These are phyloP conservation scores for Orycteropus afer DNA, from an alignment of 2,113 vertebrate genomes.

Conservation along the genomic window DNA sequence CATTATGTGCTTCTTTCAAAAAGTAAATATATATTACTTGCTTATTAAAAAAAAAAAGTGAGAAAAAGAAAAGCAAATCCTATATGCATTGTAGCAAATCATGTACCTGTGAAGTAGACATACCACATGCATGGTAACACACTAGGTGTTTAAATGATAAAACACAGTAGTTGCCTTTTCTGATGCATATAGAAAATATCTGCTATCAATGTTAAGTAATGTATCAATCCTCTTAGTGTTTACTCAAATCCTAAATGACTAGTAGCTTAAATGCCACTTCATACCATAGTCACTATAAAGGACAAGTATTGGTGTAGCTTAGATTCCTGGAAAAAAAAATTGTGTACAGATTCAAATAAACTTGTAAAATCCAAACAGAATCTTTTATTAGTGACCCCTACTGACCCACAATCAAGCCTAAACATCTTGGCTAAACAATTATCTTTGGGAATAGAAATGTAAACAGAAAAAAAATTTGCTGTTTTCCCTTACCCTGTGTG, in stretches of 20 bases:
- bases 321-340: not conserved
- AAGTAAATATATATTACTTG: not conserved
- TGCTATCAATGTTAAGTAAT: not conserved
- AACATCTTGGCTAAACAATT: constrained; percentile 78
- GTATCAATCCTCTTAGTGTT: not conserved
- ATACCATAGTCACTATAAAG: not conserved
- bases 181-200: not conserved
- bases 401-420: constrained; percentile 73
- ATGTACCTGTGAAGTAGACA: not conserved
- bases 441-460: constrained; percentile 75
- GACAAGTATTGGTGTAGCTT: constrained; percentile 17
- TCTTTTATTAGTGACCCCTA: constrained; percentile 75
- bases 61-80: not conserved
- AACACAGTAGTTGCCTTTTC: not conserved
- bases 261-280: constrained; percentile 19
- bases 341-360: constrained; percentile 65
- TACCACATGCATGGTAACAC: not conserved
- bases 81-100: not conserved
- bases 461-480: constrained; percentile 68
- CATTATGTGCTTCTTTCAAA: not conserved
- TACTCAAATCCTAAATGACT: constrained; percentile 29
- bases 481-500: constrained; percentile 47
- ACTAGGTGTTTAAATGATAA: not conserved
- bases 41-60: not conserved
- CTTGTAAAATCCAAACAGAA: constrained; percentile 77